phyloP scores from a whole-genome alignment of 2,888 invertebrate genomes.

The Trichogramma dendrolimi region DNA sequence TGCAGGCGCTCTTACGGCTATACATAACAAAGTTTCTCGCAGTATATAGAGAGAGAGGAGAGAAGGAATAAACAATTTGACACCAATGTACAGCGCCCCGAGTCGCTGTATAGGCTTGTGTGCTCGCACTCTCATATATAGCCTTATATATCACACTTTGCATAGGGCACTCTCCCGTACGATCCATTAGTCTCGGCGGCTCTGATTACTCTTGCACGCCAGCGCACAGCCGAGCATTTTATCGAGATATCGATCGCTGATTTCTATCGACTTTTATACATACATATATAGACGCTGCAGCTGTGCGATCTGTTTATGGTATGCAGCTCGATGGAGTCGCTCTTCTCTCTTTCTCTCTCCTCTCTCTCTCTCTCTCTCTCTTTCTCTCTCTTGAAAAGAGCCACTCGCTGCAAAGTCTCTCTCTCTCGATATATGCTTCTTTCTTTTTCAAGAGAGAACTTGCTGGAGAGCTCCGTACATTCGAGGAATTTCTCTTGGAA shows the following conservation, averaged over 20 bases:
- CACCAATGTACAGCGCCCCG: conserved; percentile 7
- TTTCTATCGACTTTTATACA: conserved; percentile 35
- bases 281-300: conserved; percentile 5
- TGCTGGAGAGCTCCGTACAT: too few species aligned
- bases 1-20: too few species aligned
- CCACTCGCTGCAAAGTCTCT: too few species aligned
- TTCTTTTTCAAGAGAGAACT: too few species aligned
- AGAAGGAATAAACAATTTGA: conserved; percentile 23
- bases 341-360: too few species aligned
- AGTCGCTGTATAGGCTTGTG: too few species aligned
- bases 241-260: conserved; percentile 40
- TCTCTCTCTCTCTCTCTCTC: too few species aligned
- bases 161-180: neutral
- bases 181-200: conserved; percentile 35
- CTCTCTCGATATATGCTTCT: too few species aligned
- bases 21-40: neutral
- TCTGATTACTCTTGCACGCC: conserved; percentile 30
- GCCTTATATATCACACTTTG: neutral
- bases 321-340: neutral
- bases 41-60: too few species aligned
- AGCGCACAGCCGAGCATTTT: neutral
- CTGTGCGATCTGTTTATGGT: conserved; percentile 27
- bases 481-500: too few species aligned
- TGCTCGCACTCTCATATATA: too few species aligned
- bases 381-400: too few species aligned